A percentile compares a stretch with the other conserved stretches of the same genome.
phyloP scores from a whole-genome alignment of 2,888 invertebrate genomes.

The Encarsia formosa region DNA sequence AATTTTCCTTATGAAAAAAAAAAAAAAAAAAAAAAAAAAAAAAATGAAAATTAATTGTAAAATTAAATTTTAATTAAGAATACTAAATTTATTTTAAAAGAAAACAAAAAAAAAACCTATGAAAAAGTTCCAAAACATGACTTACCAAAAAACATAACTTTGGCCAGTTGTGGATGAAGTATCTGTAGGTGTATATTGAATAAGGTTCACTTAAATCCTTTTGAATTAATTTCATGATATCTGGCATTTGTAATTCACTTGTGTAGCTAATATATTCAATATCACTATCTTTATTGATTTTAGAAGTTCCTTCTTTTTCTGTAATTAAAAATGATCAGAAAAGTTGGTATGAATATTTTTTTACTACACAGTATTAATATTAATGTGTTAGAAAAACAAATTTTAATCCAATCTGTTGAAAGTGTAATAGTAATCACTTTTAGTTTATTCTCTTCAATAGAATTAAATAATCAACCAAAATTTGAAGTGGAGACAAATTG shows the following conservation, averaged over 20 bases:
- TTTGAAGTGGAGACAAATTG: no score
- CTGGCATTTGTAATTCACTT: constrained; percentile 96
- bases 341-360: no score
- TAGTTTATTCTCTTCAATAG: no score
- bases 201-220: constrained; percentile 99
- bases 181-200: constrained; percentile 99
- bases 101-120: not conserved
- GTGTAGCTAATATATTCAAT: constrained; percentile 74
- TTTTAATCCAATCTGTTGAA: no score
- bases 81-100: not conserved
- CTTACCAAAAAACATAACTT: constrained; percentile 92
- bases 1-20: not conserved
- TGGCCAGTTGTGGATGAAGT: constrained; percentile 99
- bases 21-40: constrained; percentile 2
- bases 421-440: no score
- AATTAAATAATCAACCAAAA: no score
- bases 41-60: no score
- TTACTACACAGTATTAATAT: no score
- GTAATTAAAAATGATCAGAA: no score
- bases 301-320: constrained; percentile 26
- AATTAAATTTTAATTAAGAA: constrained; percentile 2
- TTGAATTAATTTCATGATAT: constrained; percentile 98
- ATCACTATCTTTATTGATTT: constrained; percentile 40
- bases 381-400: no score
- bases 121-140: no score